Percentiles rank a stretch among this genome's conserved stretches.
phyloP scores from a whole-genome alignment of 2,888 invertebrate genomes.

The Caenorhabditis sulstoni region DNA sequence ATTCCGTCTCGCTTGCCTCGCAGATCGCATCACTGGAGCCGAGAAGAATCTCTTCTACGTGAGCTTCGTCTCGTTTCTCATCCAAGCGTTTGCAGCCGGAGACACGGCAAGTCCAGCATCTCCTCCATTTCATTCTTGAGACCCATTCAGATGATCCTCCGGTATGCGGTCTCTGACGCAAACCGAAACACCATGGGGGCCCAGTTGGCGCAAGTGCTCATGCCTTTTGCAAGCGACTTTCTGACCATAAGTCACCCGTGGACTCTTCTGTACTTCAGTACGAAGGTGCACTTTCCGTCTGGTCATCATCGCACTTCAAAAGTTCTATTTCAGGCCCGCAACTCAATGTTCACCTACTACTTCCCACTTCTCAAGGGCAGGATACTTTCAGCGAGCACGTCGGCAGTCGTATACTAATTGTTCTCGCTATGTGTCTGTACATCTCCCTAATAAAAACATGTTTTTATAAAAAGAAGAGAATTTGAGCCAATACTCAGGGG shows the following conservation, averaged over 20 bases:
- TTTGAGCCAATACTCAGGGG: background rate
- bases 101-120: slow-evolving; percentile 25
- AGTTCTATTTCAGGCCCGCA: slow-evolving; percentile 31
- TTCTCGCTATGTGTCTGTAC: background rate
- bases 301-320: background rate
- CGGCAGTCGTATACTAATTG: background rate
- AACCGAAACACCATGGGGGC: slow-evolving; percentile 11
- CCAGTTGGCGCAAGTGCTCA: slow-evolving; percentile 23
- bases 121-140: background rate
- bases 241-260: slow-evolving; percentile 59
- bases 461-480: background rate
- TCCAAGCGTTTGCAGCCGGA: slow-evolving; percentile 34
- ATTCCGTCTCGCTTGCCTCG: slow-evolving; percentile 16
- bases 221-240: slow-evolving; percentile 57
- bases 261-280: slow-evolving; percentile 53
- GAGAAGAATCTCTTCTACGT: slow-evolving; percentile 42
- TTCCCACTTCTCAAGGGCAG: background rate
- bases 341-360: slow-evolving; percentile 13
- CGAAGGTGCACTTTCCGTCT: slow-evolving; percentile 20
- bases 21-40: slow-evolving; percentile 23
- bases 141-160: slow-evolving; percentile 34
- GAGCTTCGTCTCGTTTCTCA: slow-evolving; percentile 37
- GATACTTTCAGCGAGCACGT: background rate
- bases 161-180: slow-evolving; percentile 4
- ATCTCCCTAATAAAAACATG: no score